These are phyloP conservation scores for Rhizomys pruinosus DNA, from an alignment of 2,113 vertebrate species.

Conservation along the genomic window DNA sequence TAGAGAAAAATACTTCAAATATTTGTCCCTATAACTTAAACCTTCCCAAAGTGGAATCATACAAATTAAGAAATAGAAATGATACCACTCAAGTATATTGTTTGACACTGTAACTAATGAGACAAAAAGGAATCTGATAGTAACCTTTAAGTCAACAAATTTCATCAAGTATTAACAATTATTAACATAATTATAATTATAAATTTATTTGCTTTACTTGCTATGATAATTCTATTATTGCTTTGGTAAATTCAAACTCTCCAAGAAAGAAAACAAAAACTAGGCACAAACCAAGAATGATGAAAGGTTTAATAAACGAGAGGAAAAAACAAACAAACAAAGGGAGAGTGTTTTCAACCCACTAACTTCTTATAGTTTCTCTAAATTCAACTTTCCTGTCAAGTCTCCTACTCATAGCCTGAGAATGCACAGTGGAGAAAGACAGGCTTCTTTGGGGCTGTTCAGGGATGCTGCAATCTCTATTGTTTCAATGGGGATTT, in stretches of 20 bases:
- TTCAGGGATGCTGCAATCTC: not conserved
- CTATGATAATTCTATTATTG: not conserved
- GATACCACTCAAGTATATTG: not conserved
- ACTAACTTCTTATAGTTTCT: not conserved
- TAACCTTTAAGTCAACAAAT: not conserved
- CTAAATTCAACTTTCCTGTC: not conserved
- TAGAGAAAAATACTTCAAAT: not conserved
- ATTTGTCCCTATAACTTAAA: not conserved
- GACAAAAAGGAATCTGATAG: not conserved
- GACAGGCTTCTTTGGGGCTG: not conserved
- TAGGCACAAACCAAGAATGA: not conserved
- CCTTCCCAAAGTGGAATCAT: not conserved
- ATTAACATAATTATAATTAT: too few relatives aligned
- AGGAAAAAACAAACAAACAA: too few relatives aligned
- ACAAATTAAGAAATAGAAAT: not conserved
- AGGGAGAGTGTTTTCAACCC: not conserved
- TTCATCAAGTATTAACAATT: not conserved
- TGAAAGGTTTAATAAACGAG: not conserved
- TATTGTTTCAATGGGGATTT: not conserved
- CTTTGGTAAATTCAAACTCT: not conserved
- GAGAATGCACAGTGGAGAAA: not conserved
- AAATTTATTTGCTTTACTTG: not conserved
- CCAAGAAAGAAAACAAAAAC: not conserved
- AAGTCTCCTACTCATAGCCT: not conserved
- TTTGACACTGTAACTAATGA: not conserved